phyloP scores from a whole-genome alignment of 2,888 invertebrate species.

The Byasa hedistus region DNA sequence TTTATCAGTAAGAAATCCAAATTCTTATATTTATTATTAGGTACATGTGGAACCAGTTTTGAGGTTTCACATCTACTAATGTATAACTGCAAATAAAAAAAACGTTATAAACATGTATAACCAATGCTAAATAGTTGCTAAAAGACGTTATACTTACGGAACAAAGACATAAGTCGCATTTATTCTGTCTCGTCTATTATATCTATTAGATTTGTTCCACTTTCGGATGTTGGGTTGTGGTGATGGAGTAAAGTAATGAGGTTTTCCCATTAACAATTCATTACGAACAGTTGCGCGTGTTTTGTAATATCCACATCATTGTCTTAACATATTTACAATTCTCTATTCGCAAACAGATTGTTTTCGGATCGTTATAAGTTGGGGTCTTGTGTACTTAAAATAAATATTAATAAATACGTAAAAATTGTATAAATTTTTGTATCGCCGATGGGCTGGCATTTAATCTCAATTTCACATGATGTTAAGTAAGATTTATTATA shows the following conservation, averaged over 20 bases:
- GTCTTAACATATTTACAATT: not conserved
- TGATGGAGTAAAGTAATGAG: not conserved
- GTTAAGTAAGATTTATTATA: too few species aligned
- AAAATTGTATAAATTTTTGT: not conserved
- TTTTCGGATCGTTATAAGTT: not conserved
- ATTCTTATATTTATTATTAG: too few species aligned
- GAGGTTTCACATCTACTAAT: too few species aligned
- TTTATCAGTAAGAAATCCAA: too few species aligned
- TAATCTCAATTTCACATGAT: too few species aligned
- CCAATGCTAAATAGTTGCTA: not conserved
- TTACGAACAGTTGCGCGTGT: not conserved
- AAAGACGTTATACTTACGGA: not conserved
- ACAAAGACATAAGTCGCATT: not conserved
- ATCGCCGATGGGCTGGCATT: too few species aligned
- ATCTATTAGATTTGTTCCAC: constrained; percentile 1
- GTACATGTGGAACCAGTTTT: too few species aligned
- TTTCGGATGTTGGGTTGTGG: not conserved
- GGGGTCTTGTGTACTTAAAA: not conserved
- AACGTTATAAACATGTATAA: not conserved
- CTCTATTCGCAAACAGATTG: not conserved
- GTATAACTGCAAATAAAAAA: too few species aligned
- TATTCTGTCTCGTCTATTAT: not conserved
- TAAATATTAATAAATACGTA: not conserved
- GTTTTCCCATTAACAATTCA: not conserved
- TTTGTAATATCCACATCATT: not conserved